Base-by-base conservation (phyloP, 1,140 invertebrate species). In the Rhagoletis zephyria region DNA sequence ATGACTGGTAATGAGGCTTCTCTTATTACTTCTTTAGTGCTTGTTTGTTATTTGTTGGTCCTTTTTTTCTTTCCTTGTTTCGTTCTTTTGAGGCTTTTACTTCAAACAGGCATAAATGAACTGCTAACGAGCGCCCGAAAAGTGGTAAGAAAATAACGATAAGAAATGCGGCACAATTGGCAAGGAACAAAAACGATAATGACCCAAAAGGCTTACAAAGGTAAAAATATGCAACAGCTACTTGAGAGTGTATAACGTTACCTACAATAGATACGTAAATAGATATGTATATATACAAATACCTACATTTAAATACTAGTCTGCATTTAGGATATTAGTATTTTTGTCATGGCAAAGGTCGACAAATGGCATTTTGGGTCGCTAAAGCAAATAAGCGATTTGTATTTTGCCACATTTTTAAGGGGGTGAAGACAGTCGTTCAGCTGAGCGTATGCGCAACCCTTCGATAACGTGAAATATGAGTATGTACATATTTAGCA, bases 281-380 rank as follows among this genome's bases (percentile, higher is more conserved):
- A 30, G 30, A 30, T 30, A 30, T 30, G 30, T 30, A 30, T 30
- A 1, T 30, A 30, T 0, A 30, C 0, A 30, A 30, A 30, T 30
- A 30, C 30, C 30, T 30, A 30, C 30, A 30, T 30, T 30, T 30
- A 30, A 30, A 30, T 30, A 30, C 30, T 30, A 30, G 30, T 30
- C 30, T 30, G 30, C 30, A 30, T 30, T 30, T 30, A 30, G 30
- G 30, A 30, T 30, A 30, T 30, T 56, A 19, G 4, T 19, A 77
- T 77, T 77, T 77, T 77, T 56, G 74, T 81, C n/a, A 56, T n/a
- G 48, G 19, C 48, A 81, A 56, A 59, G 74, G 74, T 81, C 74
- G 56, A 56, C 74, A 81, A 9, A 81, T 81, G 48, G 1, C 42
- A 56, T 81, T 81, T 74, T 14, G 14, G 67, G 67, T 74, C 42